phyloP scores from a whole-genome alignment of 2,113 vertebrate genomes.

The Channa argus region DNA sequence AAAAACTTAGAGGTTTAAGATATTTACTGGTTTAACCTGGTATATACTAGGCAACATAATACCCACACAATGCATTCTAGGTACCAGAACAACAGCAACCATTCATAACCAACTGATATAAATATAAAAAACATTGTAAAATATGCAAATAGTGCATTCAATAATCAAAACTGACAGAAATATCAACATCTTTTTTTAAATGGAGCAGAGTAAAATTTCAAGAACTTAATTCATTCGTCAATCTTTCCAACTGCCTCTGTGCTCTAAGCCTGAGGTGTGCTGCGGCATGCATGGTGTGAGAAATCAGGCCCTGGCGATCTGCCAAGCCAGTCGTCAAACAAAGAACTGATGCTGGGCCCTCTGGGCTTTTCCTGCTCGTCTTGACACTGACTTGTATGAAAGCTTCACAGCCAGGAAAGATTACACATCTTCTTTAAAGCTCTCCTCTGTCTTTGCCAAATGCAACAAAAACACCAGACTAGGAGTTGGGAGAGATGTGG shows the following conservation, averaged over 20 bases:
- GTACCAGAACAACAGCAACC: too few species aligned
- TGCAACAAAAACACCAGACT: conserved; percentile 80
- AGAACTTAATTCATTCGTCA: conserved; percentile 54
- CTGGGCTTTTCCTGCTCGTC: conserved; percentile 78
- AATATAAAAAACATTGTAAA: too few species aligned
- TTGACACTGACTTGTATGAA: conserved; percentile 80
- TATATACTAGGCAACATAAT: too few species aligned
- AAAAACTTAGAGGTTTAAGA: too few species aligned
- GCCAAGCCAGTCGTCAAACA: conserved; percentile 83
- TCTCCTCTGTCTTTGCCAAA: conserved; percentile 85
- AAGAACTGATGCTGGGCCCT: conserved; percentile 85
- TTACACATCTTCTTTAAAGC: conserved; percentile 85
- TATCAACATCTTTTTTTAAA: conserved; percentile 24
- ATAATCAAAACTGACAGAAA: conserved; percentile 9
- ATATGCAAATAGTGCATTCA: background rate
- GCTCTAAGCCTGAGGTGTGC: conserved; percentile 77
- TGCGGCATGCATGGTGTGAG: conserved; percentile 83
- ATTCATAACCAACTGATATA: too few species aligned
- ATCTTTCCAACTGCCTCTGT: conserved; percentile 57
- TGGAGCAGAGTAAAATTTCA: conserved; percentile 33
- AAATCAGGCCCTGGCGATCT: conserved; percentile 79
- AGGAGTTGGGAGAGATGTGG: conserved; percentile 13
- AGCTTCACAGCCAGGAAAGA: conserved; percentile 84
- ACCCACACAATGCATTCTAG: too few species aligned
- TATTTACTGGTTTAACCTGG: too few species aligned